Conservation (phyloP, 2,888 invertebrate genomes). For the Nephrotoma flavescens region DNA sequence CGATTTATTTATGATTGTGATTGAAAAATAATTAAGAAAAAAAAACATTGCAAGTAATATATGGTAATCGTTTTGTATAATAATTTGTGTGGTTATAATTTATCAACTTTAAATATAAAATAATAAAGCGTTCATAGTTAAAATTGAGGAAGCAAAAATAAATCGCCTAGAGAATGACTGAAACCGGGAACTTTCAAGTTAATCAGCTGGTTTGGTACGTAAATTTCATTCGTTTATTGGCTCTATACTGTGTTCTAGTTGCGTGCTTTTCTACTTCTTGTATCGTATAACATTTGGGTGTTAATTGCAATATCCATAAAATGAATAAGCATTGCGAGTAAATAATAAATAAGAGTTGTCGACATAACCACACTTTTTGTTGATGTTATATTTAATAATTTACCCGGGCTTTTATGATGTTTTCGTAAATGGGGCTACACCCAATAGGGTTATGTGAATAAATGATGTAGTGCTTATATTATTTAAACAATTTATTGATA, state of each 20-base stretch:
- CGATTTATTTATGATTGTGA: neutral
- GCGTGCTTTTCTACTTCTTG: neutral
- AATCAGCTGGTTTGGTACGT: slow-evolving; percentile 5
- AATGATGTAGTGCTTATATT: neutral
- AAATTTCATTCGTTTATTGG: neutral
- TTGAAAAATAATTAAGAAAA: neutral
- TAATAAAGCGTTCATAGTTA: neutral
- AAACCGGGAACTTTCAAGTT: neutral
- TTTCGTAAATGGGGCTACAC: neutral
- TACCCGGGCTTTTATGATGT: neutral
- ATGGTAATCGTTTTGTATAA: neutral
- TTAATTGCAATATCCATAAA: neutral
- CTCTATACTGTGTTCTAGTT: neutral
- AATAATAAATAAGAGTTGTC: neutral
- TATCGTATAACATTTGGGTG: neutral
- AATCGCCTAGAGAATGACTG: neutral
- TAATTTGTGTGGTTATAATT: neutral
- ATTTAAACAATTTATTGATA: neutral
- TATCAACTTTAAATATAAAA: neutral
- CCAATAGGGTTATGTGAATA: neutral
- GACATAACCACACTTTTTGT: neutral
- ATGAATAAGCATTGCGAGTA: neutral
- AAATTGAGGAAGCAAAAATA: neutral
- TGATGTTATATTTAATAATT: neutral
- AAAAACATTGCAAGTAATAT: neutral